Evolutionary conservation across 2,888 invertebrate genomes (phyloP).

Genomic region (Osedax fenrisi): DNA sequence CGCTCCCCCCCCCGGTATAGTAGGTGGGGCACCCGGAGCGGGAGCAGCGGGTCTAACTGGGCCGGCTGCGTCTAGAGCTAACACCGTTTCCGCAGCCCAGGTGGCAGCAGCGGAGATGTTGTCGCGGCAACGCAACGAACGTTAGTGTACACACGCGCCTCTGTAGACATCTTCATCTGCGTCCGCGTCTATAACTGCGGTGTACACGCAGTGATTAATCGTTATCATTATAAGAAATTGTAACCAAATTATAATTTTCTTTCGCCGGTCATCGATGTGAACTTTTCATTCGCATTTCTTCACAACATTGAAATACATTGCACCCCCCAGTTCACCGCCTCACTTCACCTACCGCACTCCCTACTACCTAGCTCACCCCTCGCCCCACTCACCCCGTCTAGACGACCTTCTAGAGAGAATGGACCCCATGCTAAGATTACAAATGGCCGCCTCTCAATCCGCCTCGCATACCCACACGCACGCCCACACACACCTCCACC

Average conservation of each 20-base stretch:
- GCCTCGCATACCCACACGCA: slow-evolving; percentile 64
- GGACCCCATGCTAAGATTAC: slow-evolving; percentile 79
- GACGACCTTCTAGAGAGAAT: slow-evolving; percentile 4
- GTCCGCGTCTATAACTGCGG: too few relatives aligned
- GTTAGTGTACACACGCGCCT: not conserved
- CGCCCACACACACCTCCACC: slow-evolving; percentile 73
- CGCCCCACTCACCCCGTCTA: too few relatives aligned
- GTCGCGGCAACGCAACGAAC: not conserved
- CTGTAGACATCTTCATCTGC: too few relatives aligned
- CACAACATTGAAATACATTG: too few relatives aligned
- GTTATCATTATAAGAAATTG: too few relatives aligned
- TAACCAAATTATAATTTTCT: too few relatives aligned
- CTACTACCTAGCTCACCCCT: too few relatives aligned
- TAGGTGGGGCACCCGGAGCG: slow-evolving; percentile 46
- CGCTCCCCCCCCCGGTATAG: slow-evolving; percentile 43
- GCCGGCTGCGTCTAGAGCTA: not conserved
- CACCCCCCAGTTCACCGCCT: too few relatives aligned
- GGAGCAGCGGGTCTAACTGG: not conserved
- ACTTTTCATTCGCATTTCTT: too few relatives aligned
- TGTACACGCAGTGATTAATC: too few relatives aligned
- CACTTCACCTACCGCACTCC: too few relatives aligned
- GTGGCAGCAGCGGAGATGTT: not conserved
- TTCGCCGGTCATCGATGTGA: too few relatives aligned
- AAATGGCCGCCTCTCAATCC: slow-evolving; percentile 59
- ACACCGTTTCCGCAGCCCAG: not conserved